Percentiles rank a stretch among this genome's conserved stretches.
phyloP scores from a whole-genome alignment of 2,888 invertebrate genomes.

The Diplolepis rosae region DNA sequence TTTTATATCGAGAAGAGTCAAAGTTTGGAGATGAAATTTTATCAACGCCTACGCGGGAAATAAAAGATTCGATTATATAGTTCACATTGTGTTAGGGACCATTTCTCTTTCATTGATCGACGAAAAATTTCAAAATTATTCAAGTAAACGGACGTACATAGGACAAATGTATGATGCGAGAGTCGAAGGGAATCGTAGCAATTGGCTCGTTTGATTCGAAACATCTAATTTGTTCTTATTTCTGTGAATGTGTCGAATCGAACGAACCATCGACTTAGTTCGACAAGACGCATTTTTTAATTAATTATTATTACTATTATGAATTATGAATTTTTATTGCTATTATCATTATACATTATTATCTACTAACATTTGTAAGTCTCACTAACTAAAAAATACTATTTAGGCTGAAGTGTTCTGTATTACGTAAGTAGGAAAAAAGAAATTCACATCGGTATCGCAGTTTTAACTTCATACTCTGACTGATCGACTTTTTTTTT shows the following conservation, averaged over 20 bases:
- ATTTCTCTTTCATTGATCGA: slow-evolving; percentile 44
- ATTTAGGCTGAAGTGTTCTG: slow-evolving; percentile 30
- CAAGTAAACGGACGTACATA: slow-evolving; percentile 28
- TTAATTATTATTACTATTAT: slow-evolving; percentile 34
- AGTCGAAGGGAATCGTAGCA: slow-evolving; percentile 22
- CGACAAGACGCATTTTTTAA: slow-evolving; percentile 24
- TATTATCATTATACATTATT: slow-evolving; percentile 33
- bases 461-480: slow-evolving; percentile 21
- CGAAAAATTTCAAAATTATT: slow-evolving; percentile 36
- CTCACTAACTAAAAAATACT: slow-evolving; percentile 31
- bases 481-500: slow-evolving; percentile 30
- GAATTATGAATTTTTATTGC: slow-evolving; percentile 33
- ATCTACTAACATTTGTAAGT: slow-evolving; percentile 30
- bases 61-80: slow-evolving; percentile 38
- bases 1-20: slow-evolving; percentile 30
- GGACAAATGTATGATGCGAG: background rate
- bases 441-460: slow-evolving; percentile 19
- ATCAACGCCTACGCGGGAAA: slow-evolving; percentile 35
- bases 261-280: slow-evolving; percentile 19
- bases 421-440: slow-evolving; percentile 30
- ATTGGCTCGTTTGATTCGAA: slow-evolving; percentile 36
- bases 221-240: slow-evolving; percentile 34
- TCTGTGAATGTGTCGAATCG: slow-evolving; percentile 3
- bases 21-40: slow-evolving; percentile 33
- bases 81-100: slow-evolving; percentile 51